Conservation (phyloP, 2,888 invertebrate genomes). For the Dioctria rufipes region DNA sequence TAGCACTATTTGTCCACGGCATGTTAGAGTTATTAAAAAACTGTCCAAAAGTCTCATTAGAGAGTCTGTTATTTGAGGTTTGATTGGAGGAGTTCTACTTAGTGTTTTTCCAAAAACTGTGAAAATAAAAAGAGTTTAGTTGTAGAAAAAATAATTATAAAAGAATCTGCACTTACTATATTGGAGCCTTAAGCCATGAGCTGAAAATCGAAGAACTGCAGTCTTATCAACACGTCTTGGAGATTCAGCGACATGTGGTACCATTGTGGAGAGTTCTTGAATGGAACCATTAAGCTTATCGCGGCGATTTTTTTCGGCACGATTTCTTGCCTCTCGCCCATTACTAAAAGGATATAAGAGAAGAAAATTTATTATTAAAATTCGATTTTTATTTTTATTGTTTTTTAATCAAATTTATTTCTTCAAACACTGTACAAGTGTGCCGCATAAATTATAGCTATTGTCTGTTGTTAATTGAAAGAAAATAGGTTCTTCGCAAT, state of each 20-base stretch:
- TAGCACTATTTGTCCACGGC: conserved; percentile 87
- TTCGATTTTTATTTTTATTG: neutral
- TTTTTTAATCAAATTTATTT: too few relatives aligned
- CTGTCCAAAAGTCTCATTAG: conserved; percentile 82
- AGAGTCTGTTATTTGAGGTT: conserved; percentile 75
- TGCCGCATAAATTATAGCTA: too few relatives aligned
- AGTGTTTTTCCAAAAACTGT: conserved; percentile 74
- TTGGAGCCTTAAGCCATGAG: conserved; percentile 86
- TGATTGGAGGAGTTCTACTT: conserved; percentile 69
- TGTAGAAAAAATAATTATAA: conserved; percentile 2
- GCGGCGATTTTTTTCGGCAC: conserved; percentile 91
- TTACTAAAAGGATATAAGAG: conserved; percentile 70
- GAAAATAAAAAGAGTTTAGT: conserved; percentile 45
- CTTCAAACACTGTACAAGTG: too few relatives aligned
- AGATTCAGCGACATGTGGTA: conserved; percentile 88
- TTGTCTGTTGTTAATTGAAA: too few relatives aligned
- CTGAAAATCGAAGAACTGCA: conserved; percentile 88
- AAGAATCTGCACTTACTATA: conserved; percentile 71
- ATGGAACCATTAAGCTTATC: conserved; percentile 92
- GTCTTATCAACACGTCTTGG: conserved; percentile 92
- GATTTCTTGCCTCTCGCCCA: conserved; percentile 86
- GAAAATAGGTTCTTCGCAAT: too few relatives aligned
- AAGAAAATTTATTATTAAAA: conserved; percentile 5
- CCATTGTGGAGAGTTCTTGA: conserved; percentile 83
- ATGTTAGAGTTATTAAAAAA: conserved; percentile 85